phyloP scores from a whole-genome alignment of 2,888 invertebrate species.

The Plagiodera versicolora region DNA sequence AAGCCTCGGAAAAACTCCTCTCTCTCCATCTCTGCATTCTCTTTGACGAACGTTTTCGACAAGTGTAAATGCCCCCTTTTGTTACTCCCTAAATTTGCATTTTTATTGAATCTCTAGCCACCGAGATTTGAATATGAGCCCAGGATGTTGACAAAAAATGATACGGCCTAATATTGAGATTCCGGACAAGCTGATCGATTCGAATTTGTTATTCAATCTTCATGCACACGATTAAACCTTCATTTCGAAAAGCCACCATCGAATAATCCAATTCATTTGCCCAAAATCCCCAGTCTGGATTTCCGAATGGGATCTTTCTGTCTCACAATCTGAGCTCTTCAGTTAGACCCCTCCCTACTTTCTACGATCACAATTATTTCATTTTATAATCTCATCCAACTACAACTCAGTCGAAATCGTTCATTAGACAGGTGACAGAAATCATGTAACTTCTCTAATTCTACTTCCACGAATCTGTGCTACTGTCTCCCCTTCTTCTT shows the following conservation, averaged over 20 bases:
- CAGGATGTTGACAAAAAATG: constrained; percentile 63
- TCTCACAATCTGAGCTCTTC: too few relatives aligned
- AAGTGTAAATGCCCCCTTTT: constrained; percentile 56
- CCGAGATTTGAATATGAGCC: constrained; percentile 56
- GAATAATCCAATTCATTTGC: neutral
- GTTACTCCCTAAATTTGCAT: constrained; percentile 65
- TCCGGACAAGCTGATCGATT: constrained; percentile 34
- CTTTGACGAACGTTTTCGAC: constrained; percentile 51
- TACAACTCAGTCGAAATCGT: too few relatives aligned
- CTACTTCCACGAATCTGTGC: too few relatives aligned
- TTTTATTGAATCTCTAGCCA: constrained; percentile 56
- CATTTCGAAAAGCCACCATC: neutral
- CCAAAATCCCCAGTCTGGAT: too few relatives aligned
- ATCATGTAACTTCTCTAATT: too few relatives aligned
- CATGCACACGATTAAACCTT: constrained; percentile 8
- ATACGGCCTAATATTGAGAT: constrained; percentile 66
- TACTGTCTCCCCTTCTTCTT: too few relatives aligned
- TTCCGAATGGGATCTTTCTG: too few relatives aligned
- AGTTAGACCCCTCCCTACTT: too few relatives aligned
- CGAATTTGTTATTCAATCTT: constrained; percentile 37
- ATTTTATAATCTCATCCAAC: too few relatives aligned
- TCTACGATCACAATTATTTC: too few relatives aligned
- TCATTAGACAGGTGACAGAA: too few relatives aligned
- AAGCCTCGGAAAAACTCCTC: constrained; percentile 18
- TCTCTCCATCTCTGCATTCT: constrained; percentile 17